Evolutionary conservation across 1,140 invertebrate genomes (phyloP).

Genomic region (Drosophila tani): DNA sequence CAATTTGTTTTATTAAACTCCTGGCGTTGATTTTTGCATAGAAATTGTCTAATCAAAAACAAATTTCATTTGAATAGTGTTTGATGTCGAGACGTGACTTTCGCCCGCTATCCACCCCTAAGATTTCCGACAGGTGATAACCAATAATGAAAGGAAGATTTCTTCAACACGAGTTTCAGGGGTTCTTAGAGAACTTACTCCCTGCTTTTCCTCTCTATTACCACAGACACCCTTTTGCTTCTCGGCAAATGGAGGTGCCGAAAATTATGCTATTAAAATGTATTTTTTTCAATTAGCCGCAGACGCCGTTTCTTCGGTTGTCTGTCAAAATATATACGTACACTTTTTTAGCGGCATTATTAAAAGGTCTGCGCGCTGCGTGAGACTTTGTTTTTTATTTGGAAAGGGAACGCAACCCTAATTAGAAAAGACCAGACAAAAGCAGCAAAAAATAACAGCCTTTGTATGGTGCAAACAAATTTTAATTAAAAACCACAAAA

Average conservation of each 20-base stretch:
- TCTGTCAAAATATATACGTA: slow-evolving; percentile 39
- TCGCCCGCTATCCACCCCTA: slow-evolving; percentile 10
- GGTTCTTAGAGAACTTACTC: slow-evolving; percentile 1
- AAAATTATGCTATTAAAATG: slow-evolving; percentile 51
- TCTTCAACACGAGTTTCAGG: neutral
- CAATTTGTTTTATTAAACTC: slow-evolving; percentile 57
- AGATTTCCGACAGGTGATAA: slow-evolving; percentile 44
- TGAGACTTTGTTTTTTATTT: slow-evolving; percentile 21
- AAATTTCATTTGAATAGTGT: slow-evolving; percentile 57
- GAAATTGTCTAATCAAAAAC: slow-evolving; percentile 58
- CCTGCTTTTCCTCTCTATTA: neutral
- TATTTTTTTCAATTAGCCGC: slow-evolving; percentile 47
- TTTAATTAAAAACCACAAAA: slow-evolving; percentile 57
- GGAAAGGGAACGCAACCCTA: slow-evolving; percentile 36
- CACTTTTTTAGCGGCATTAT: slow-evolving; percentile 43
- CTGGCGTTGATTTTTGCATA: slow-evolving; percentile 48
- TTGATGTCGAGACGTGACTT: slow-evolving; percentile 51
- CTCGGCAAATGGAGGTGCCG: neutral
- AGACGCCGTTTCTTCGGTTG: slow-evolving; percentile 39
- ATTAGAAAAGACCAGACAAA: slow-evolving; percentile 49
- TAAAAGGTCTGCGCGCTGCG: slow-evolving; percentile 30
- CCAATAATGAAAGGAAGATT: slow-evolving; percentile 31
- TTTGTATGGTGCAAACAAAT: slow-evolving; percentile 51
- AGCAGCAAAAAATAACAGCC: slow-evolving; percentile 28
- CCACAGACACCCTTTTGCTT: slow-evolving; percentile 4